Base-by-base conservation (phyloP, 2,888 invertebrate genomes). In the Cerastis rubricosa region DNA sequence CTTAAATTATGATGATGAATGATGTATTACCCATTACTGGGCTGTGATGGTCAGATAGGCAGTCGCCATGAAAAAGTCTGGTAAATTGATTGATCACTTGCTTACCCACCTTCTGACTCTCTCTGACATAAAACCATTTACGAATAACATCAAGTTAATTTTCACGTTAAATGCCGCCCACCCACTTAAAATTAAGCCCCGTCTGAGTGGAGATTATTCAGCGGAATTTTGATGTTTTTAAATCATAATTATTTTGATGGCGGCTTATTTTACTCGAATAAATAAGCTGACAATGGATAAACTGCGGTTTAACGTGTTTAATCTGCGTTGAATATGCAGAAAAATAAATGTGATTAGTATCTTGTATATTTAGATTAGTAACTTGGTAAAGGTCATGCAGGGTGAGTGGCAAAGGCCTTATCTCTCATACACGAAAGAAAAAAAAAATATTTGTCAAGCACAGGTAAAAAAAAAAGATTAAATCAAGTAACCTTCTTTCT, bases 211-310 rank as follows among this genome's bases (percentile, higher is more conserved):
- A 65, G n/a, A 11, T 61, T 57, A 43, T 71, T 71, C 47, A 76
- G 35, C 61, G 51, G 51, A 57, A 72, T 76, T 71, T 74, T 85
- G 81, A 76, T 77, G 65, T 85, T 74, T 85, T 78, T 85, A 79
- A 81, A 85, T 78, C 83, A 74, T 78, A 72, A 84, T 84, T 85
- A 74, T 78, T 73, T 59, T 64, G 85, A 78, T 63, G 45, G 22
- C 5, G 69, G 74, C 85, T 85, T 81, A 81, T 57, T 81, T 78
- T 66, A 61, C n/a, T 29, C 19, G 64, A 71, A 40, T 71, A 68
- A 83, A 71, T 47, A 59, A 17, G n/a, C n/a, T 71, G 51, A 51
- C 19, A 64, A 61, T 71, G 45, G 19, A 71, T 83, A 25, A 61
- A 69, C 29, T 40, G 67, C 12, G 43, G 43, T 64, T 71, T 76